Evolutionary conservation across 2,888 invertebrate genomes (phyloP).

Genomic region (Emmelina monodactyla): DNA sequence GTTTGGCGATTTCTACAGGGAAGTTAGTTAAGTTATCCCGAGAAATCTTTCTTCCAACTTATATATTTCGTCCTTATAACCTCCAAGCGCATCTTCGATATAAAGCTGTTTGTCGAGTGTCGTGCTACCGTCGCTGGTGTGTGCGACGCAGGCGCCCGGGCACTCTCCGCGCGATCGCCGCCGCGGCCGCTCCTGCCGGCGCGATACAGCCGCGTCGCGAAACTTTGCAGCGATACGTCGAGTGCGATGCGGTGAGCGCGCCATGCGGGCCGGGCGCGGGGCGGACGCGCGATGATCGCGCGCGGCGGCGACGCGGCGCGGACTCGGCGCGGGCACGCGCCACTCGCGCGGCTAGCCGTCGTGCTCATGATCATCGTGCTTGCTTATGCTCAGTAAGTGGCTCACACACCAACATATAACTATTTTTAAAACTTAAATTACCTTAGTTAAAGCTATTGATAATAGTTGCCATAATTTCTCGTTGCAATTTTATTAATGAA

Average conservation of each 20-base stretch:
- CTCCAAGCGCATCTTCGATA: background rate
- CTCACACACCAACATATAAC: background rate
- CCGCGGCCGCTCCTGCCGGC: conserved; percentile 39
- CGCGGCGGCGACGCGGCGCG: conserved; percentile 33
- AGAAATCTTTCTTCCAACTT: no score
- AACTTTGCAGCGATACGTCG: conserved; percentile 19
- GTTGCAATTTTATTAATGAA: no score
- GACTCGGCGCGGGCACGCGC: conserved; percentile 21
- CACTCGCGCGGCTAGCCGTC: conserved; percentile 25
- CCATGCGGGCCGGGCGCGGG: conserved; percentile 39
- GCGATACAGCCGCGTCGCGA: conserved; percentile 24
- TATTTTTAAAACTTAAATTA: no score
- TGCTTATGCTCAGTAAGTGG: conserved; percentile 45
- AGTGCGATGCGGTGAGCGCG: conserved; percentile 33
- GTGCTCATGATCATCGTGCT: conserved; percentile 28
- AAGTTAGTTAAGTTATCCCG: no score
- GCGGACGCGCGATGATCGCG: conserved; percentile 52
- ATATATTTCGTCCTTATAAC: no score
- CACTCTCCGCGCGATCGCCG: conserved; percentile 43
- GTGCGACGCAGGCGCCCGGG: conserved; percentile 55
- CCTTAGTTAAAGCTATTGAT: no score
- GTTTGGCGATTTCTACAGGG: background rate
- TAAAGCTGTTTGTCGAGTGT: background rate
- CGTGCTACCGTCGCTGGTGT: background rate
- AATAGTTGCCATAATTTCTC: no score